Evolutionary conservation across 2,113 vertebrate genomes (phyloP).

Genomic region (Daboia siamensis): DNA sequence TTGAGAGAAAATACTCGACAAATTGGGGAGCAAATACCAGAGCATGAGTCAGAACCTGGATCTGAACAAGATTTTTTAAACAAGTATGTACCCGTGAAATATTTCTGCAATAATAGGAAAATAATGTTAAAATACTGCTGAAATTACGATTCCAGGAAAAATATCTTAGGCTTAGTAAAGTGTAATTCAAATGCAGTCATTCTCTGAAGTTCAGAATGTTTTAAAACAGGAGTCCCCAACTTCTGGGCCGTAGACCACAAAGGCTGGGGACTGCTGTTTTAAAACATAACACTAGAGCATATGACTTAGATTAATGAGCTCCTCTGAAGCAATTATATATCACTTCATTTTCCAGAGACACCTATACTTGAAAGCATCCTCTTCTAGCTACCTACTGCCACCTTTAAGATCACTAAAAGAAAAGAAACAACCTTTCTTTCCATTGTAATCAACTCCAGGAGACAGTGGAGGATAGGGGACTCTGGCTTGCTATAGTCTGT

Average conservation of each 20-base stretch:
- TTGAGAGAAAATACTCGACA: slow-evolving; percentile 90
- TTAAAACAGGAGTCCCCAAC: background rate
- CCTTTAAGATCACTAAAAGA: background rate
- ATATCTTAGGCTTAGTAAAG: background rate
- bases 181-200: background rate
- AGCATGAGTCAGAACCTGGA: slow-evolving; percentile 93
- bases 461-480: background rate
- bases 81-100: slow-evolving; percentile 77
- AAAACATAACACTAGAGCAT: background rate
- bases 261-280: background rate
- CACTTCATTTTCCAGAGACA: background rate
- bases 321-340: background rate
- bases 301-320: background rate
- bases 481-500: background rate
- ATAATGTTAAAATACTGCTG: background rate
- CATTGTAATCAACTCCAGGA: background rate
- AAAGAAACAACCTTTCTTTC: no score
- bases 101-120: background rate
- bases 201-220: background rate
- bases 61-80: slow-evolving; percentile 96
- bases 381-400: no score
- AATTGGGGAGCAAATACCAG: slow-evolving; percentile 90
- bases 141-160: background rate
- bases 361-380: background rate
- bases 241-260: background rate